A percentile compares a stretch with the other conserved stretches of the same genome.
Evolutionary conservation across 2,797 vertebrate genomes (phyloP).

Genomic region (Galaxias olidus): DNA sequence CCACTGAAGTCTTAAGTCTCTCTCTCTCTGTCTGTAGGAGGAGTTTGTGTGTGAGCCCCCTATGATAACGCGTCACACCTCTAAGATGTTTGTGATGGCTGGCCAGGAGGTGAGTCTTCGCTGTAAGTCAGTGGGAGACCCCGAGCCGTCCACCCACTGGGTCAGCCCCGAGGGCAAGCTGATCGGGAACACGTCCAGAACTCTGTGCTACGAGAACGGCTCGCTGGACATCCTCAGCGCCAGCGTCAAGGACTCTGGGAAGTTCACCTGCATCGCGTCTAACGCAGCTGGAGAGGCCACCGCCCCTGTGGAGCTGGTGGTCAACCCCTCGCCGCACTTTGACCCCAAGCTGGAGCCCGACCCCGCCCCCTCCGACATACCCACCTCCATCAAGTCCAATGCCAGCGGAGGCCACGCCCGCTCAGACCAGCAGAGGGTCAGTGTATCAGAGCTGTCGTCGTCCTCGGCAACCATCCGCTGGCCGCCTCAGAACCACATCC

Average conservation of each 20-base stretch:
- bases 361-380: constrained; percentile 83
- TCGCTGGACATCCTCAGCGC: constrained; percentile 86
- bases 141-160: constrained; percentile 90
- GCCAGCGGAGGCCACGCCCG: constrained; percentile 69
- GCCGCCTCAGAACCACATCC: constrained; percentile 86
- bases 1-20: neutral
- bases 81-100: constrained; percentile 76
- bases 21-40: constrained; percentile 57
- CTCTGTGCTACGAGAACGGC: constrained; percentile 86
- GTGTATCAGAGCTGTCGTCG: constrained; percentile 84
- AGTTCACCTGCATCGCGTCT: constrained; percentile 90
- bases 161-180: constrained; percentile 88
- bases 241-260: constrained; percentile 81
- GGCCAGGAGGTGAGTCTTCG: constrained; percentile 85
- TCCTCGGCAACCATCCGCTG: constrained; percentile 85
- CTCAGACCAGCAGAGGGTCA: constrained; percentile 76
- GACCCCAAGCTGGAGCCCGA: constrained; percentile 82
- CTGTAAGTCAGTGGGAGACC: constrained; percentile 91
- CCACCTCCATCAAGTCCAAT: constrained; percentile 81
- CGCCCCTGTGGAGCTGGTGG: constrained; percentile 83
- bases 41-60: constrained; percentile 91
- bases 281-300: constrained; percentile 92
- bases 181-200: constrained; percentile 86
- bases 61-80: constrained; percentile 88
- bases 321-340: constrained; percentile 81